Base-by-base conservation (phyloP, 2,888 invertebrate species). In the Clepsis dumicolana region DNA sequence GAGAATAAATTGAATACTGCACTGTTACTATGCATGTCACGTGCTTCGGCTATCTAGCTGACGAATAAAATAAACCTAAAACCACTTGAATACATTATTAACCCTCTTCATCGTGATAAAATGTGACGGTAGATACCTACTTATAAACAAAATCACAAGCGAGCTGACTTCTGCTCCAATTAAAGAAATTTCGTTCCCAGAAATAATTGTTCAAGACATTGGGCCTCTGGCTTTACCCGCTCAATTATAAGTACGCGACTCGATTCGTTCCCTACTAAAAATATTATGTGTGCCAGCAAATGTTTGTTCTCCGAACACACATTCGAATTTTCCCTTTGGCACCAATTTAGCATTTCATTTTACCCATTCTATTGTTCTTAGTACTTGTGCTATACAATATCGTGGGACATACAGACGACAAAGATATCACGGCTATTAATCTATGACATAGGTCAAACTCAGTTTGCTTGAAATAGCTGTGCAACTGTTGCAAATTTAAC, bases 401-500 rank as follows among this genome's bases (percentile, higher is more conserved):
- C 59, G 68, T 68, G 68, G 52, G 59, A 64, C 44, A 27, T 52
- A 64, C 52, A 64, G 57, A 59, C 63, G 68, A 68, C 68, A 68
- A 68, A 68, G 57, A 68, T 68, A 68, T 68, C 68, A 68, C 57
- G 32, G 21, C 63, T 53, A 63, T 81, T 80, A 79, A 75, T 80
- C 76, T 80, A 75, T 77, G 76, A 74, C 77, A 73, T 69, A 75
- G 73, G 72, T 75, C 71, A 64, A 70, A 71, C 63, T 65, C 59
- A 44, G 63, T 63, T 73, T 56, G 68, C 50, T 69, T 70, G 75
- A 86, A 87, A 86, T 84, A 83, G 80, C 83, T 78, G 72, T 78
- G 81, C 86, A 88, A 89, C 86, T 87, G 89, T 86, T 87, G 85
- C 84, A 82, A 84, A 84, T 86, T 83, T 85, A 84, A 89, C 87